Evolutionary conservation across 2,113 vertebrate genomes (phyloP).

Genomic region (Solenodon paradoxus): DNA sequence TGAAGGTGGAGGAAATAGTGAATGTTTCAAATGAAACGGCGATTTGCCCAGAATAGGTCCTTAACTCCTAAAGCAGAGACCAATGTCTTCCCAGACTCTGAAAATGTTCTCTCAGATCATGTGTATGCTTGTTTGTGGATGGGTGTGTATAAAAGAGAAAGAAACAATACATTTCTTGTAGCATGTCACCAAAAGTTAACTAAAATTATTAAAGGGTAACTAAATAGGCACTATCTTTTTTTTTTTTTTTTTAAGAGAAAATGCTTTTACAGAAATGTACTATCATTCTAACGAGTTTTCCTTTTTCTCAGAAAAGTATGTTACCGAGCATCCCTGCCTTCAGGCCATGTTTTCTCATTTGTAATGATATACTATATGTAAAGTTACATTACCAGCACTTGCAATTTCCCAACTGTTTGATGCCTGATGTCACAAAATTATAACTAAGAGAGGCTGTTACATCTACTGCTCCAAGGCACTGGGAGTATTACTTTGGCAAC

Average conservation of each 20-base stretch:
- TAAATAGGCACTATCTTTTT: background rate
- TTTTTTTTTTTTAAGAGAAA: conserved; percentile 2
- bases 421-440: conserved; percentile 74
- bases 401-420: conserved; percentile 67
- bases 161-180: background rate
- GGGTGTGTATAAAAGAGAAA: too few relatives aligned
- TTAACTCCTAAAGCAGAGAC: background rate
- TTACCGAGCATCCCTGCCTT: conserved; percentile 46
- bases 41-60: background rate
- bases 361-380: conserved; percentile 70
- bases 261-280: conserved; percentile 20
- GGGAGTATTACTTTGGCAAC: conserved; percentile 61
- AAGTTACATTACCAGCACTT: conserved; percentile 56
- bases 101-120: background rate
- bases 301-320: conserved; percentile 49
- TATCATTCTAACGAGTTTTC: conserved; percentile 34
- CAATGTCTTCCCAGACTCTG: background rate
- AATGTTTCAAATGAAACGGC: background rate
- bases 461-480: conserved; percentile 60
- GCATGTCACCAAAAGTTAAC: background rate
- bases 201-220: conserved; percentile 9
- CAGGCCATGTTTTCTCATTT: conserved; percentile 65
- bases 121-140: background rate
- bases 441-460: conserved; percentile 61
- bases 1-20: background rate